Base-by-base conservation (phyloP, 2,888 invertebrate genomes). In the Lycia hirtaria region DNA sequence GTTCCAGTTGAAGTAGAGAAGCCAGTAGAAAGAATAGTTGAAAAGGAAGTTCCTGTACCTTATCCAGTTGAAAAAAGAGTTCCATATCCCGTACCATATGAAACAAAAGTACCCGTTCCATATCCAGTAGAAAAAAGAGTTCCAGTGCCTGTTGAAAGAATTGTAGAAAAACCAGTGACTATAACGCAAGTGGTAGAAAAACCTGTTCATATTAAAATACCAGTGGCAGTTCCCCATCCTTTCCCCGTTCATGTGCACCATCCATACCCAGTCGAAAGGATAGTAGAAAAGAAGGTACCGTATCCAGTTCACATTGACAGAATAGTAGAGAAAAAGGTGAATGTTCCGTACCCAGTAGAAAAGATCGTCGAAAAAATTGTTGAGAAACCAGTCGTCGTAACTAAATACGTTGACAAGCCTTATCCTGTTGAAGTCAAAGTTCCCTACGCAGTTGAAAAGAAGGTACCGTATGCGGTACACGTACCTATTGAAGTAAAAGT, bases 401-500 rank as follows among this genome's bases (percentile, higher is more conserved):
- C 67, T 1, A 67, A 67, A 43, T 67, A 65, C 17, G 52, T 67
- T 3, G 40, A 67, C 41, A 63, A 63, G 68, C 66, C 93, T 0
- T 92, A 92, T 49, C 89, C 91, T 0, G 92, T 93, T 0, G 89
- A 93, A 60, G 51, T 56, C 20, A 93, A 82, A 60, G 68, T 86
- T 6, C 66, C 65, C 5, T 65, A 65, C 14, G 51, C 65, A 2
- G 85, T 92, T 0, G 92, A 90, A 64, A 92, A 88, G 63, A 88
- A 91, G 32, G 88, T 93, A 2, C 94, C 93, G 0, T 93, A 93
- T 72, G 93, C 87, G 0, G 87, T 94, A 0, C 92, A 94, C 4
- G 92, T 94, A 4, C 93, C 93, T 0, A 85, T 93, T 0, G 89
- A 93, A 17, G 86, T 92, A 1, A 88, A 87, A 68, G 85, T 92